Percentiles rank a stretch among this genome's conserved stretches.
Conservation (phyloP, 2,797 vertebrate species). For the Petrocephalus schoutedeni region DNA sequence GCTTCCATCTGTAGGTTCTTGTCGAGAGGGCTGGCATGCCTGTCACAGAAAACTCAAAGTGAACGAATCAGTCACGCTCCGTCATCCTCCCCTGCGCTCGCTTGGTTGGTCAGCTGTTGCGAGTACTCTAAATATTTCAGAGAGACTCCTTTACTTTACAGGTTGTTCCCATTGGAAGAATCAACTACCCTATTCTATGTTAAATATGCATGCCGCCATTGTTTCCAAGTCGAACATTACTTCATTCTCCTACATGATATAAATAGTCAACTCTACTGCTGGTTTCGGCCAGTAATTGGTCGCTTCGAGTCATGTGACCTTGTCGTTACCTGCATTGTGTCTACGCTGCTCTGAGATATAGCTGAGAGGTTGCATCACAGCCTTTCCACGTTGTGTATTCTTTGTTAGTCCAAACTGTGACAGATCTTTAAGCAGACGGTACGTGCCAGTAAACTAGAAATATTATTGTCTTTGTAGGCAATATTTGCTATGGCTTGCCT, state of each 20-base stretch:
- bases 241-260: background rate
- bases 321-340: background rate
- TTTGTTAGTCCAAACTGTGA: background rate
- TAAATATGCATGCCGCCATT: conserved; percentile 33
- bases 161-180: conserved; percentile 21
- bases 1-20: background rate
- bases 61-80: background rate
- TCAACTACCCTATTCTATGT: conserved; percentile 30
- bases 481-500: background rate
- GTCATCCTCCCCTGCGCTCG: conserved; percentile 5
- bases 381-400: background rate
- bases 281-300: background rate
- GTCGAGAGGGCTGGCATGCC: background rate
- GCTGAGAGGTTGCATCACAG: background rate
- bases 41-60: background rate
- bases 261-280: background rate
- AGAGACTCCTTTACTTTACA: conserved; percentile 6
- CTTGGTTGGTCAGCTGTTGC: conserved; percentile 26
- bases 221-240: background rate
- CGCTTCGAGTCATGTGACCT: background rate
- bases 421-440: background rate
- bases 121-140: conserved; percentile 36
- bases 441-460: background rate
- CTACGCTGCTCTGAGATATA: background rate
- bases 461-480: background rate